phyloP scores from a whole-genome alignment of 2,797 vertebrate species.

The Pangasius macronema region DNA sequence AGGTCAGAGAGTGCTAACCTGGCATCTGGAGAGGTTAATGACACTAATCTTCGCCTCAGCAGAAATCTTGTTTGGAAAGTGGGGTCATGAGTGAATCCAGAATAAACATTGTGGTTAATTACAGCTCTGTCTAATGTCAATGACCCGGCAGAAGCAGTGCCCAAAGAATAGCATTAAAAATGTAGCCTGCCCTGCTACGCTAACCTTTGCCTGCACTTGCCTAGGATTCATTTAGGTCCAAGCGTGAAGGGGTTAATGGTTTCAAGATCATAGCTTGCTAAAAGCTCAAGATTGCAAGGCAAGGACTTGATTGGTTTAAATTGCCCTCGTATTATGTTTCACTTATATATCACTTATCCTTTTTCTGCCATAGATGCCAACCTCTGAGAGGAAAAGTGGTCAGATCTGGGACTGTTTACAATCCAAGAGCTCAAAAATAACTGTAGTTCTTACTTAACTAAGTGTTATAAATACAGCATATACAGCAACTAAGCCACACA shows the following conservation, averaged over 20 bases:
- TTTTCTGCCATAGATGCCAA: constrained; percentile 51
- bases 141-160: constrained; percentile 31
- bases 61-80: constrained; percentile 25
- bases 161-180: constrained; percentile 33
- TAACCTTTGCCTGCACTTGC: constrained; percentile 33
- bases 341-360: constrained; percentile 58
- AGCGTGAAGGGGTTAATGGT: constrained; percentile 71
- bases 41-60: constrained; percentile 35
- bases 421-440: constrained; percentile 6
- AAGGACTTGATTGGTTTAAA: constrained; percentile 58
- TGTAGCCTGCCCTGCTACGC: constrained; percentile 46
- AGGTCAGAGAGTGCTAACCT: constrained; percentile 9
- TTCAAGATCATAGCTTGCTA: constrained; percentile 74
- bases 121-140: constrained; percentile 44
- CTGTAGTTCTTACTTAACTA: neutral
- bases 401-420: constrained; percentile 44
- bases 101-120: constrained; percentile 57
- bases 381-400: constrained; percentile 51
- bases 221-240: constrained; percentile 65
- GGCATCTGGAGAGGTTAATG: constrained; percentile 44
- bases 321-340: constrained; percentile 57
- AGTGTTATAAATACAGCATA: neutral
- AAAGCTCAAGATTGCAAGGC: constrained; percentile 63
- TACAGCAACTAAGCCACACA: neutral
- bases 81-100: constrained; percentile 24